Evolutionary conservation across 2,888 invertebrate species (phyloP), one percentile per base, ranked within the genome.

Genomic region (Leptinotarsa tumamoca): DNA sequence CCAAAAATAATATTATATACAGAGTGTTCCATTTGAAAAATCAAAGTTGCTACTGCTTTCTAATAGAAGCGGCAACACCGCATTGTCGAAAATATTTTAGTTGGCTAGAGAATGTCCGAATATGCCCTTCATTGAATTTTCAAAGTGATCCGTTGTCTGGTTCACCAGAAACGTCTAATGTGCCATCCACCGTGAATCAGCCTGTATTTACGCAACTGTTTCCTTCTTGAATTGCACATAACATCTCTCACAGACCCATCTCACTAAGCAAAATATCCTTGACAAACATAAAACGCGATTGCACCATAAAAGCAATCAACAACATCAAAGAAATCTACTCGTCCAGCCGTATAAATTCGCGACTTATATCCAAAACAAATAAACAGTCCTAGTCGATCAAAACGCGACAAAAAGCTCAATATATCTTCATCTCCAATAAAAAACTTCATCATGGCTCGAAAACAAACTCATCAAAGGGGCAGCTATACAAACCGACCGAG

Each of bases 381-480:
- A 76, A 76, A 72, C 70, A 76, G 27, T 50, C 56, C 43, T n/a
- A 74, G 70, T 74, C 71, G 74, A 74, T 69, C 74, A 74, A 63
- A 63, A 63, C 63, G 63, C 63, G 33, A 75, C 77, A 75, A 75
- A 77, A 79, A 80, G 73, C 79, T 76, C 79, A 78, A 82, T 81
- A 82, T 82, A 80, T 81, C 71, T 80, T 79, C 75, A 85, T 81
- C 71, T 80, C 80, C 75, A 85, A 85, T 85, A 85, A 85, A 82
- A 85, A 85, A 85, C 83, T 85, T 83, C 84, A 85, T 86, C 85
- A 84, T 84, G 80, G 81, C 83, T 85, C 83, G 84, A 85, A 85
- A 84, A 85, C 84, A 86, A 86, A 86, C 85, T 86, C 85, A 86
- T 86, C 85, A 85, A 86, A 86, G 81, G 80, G 80, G 74, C 79